Conservation (phyloP, 2,888 invertebrate genomes). For the Deilephila elpenor region DNA sequence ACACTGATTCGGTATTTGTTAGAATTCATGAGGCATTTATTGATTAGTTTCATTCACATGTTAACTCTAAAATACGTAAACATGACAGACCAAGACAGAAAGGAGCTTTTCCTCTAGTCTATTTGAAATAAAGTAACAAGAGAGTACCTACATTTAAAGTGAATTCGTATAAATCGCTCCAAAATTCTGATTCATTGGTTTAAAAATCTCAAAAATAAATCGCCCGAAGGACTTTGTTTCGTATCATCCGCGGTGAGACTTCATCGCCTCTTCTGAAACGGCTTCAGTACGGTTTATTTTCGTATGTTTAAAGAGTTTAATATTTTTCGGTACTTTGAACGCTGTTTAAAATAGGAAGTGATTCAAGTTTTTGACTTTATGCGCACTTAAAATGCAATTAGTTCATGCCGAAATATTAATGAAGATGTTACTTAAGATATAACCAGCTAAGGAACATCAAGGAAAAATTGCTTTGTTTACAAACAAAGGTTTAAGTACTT, state of each 20-base stretch:
- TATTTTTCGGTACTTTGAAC: background rate
- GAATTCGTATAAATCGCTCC: background rate
- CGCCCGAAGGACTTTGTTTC: slow-evolving; percentile 12
- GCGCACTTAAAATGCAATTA: background rate
- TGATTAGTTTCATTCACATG: too few relatives aligned
- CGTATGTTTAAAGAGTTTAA: background rate
- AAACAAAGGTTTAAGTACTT: background rate
- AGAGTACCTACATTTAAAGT: too few relatives aligned
- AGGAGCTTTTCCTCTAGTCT: too few relatives aligned
- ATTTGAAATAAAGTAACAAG: too few relatives aligned
- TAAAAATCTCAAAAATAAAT: slow-evolving; percentile 1
- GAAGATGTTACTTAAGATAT: background rate
- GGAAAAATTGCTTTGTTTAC: background rate
- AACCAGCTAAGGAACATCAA: background rate
- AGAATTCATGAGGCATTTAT: too few relatives aligned
- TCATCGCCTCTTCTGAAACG: slow-evolving; percentile 25
- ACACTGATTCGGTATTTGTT: too few relatives aligned
- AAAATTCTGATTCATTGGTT: background rate
- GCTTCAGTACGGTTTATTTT: background rate
- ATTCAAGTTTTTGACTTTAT: slow-evolving; percentile 4
- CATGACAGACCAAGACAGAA: too few relatives aligned
- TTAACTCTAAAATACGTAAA: too few relatives aligned
- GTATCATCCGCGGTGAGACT: background rate
- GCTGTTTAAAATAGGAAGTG: background rate
- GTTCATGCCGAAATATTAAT: background rate